These are phyloP conservation scores for Poecile atricapillus DNA, from an alignment of 2,113 vertebrate species.

Conservation along the genomic window DNA sequence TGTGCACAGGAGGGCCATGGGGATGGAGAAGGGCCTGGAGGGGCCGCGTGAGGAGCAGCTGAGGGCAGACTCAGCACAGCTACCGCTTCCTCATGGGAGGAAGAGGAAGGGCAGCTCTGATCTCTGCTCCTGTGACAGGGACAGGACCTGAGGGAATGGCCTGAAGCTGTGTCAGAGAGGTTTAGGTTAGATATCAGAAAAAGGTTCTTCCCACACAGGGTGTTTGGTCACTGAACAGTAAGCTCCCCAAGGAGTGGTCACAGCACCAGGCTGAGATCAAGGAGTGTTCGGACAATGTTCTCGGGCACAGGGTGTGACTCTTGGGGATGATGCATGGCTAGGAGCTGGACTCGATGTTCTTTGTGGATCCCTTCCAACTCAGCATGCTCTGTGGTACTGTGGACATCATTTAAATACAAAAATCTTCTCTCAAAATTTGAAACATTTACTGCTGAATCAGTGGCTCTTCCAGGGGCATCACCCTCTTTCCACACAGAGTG, in stretches of 20 bases:
- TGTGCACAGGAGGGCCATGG: accelerated
- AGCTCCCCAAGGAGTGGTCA: neutral
- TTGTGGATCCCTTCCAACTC: neutral
- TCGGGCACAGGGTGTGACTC: neutral
- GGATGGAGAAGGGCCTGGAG: neutral
- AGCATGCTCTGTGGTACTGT: too few relatives aligned
- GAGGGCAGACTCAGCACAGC: too few relatives aligned
- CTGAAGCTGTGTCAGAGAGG: too few relatives aligned
- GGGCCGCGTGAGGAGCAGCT: accelerated
- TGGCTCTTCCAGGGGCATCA: neutral
- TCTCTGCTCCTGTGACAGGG: too few relatives aligned
- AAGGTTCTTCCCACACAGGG: neutral
- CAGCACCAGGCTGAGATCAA: neutral
- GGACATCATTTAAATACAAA: neutral
- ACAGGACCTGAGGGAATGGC: neutral
- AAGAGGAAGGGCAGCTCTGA: neutral
- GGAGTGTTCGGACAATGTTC: too few relatives aligned
- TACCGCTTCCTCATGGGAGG: neutral
- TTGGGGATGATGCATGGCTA: neutral
- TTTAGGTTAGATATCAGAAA: accelerated
- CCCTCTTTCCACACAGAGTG: accelerated
- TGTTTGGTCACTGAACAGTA: accelerated
- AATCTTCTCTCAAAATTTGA: neutral
- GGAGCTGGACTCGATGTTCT: accelerated
- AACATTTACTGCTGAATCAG: neutral